Evolutionary conservation across 2,888 invertebrate species (phyloP).

Genomic region (Pollenia griseotomentosa): DNA sequence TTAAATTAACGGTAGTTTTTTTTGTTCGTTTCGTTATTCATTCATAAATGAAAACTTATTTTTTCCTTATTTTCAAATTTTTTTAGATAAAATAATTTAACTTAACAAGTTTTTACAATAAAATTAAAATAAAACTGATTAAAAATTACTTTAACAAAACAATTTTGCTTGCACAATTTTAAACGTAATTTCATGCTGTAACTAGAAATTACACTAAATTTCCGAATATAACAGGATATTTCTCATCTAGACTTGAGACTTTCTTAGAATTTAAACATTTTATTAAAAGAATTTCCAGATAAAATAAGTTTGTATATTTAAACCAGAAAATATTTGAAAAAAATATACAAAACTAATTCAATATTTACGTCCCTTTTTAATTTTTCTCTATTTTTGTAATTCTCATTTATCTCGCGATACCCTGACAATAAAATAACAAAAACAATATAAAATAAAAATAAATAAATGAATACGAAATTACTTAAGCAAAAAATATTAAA

Average conservation of each 20-base stretch:
- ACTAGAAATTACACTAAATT: no score
- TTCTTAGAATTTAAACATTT: no score
- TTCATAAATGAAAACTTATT: neutral
- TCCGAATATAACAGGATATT: no score
- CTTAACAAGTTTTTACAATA: neutral
- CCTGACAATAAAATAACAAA: slow-evolving; percentile 69
- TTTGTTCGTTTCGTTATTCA: neutral
- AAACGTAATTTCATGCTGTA: no score
- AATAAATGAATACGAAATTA: slow-evolving; percentile 52
- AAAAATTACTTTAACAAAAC: no score
- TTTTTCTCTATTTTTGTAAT: slow-evolving; percentile 26
- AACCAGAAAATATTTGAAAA: no score
- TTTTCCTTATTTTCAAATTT: neutral
- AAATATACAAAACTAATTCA: slow-evolving; percentile 13
- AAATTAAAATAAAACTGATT: no score
- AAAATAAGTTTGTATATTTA: no score
- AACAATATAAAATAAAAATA: slow-evolving; percentile 59
- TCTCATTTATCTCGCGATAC: slow-evolving; percentile 30
- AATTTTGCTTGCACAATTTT: no score
- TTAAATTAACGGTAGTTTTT: neutral
- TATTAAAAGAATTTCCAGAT: no score
- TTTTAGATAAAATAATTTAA: neutral
- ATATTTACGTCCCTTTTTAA: neutral
- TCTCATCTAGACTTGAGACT: no score
- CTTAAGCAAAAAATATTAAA: slow-evolving; percentile 51